phyloP scores from a whole-genome alignment of 2,888 invertebrate genomes.

The Eueremaeus valkanovi region DNA sequence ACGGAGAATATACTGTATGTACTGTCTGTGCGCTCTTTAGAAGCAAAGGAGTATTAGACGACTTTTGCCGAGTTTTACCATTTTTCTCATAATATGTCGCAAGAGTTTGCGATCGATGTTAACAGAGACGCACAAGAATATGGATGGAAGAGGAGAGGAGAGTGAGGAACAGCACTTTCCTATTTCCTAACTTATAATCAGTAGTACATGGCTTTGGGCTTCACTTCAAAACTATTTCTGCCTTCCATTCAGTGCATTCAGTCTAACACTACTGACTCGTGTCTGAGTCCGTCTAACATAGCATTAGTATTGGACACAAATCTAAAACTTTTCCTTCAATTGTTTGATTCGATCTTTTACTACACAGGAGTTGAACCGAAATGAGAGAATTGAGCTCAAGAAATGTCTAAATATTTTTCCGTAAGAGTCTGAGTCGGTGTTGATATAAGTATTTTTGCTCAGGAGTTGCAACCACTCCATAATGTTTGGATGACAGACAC shows the following conservation, averaged over 20 bases:
- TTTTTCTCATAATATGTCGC: background rate
- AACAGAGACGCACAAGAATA: conserved; percentile 6
- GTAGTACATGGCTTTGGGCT: conserved; percentile 2
- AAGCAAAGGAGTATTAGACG: background rate
- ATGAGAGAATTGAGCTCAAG: background rate
- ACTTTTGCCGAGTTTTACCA: conserved; percentile 18
- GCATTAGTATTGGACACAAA: background rate
- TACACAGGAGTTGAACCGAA: background rate
- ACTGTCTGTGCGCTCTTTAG: background rate
- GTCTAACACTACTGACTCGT: background rate
- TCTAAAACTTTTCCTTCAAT: background rate
- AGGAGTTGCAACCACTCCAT: background rate
- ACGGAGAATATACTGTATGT: background rate
- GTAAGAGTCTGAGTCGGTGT: background rate
- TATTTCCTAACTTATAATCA: background rate
- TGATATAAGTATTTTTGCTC: conserved; percentile 17
- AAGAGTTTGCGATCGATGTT: conserved; percentile 10
- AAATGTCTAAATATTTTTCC: conserved; percentile 27
- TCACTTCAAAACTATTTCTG: no score
- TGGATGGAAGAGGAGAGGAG: background rate
- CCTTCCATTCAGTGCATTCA: background rate
- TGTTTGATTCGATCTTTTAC: background rate
- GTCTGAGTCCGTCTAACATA: background rate
- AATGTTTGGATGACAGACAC: background rate
- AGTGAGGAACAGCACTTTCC: background rate